Evolutionary conservation across 1,140 invertebrate genomes (phyloP).

Genomic region (Drosophila baimaii): DNA sequence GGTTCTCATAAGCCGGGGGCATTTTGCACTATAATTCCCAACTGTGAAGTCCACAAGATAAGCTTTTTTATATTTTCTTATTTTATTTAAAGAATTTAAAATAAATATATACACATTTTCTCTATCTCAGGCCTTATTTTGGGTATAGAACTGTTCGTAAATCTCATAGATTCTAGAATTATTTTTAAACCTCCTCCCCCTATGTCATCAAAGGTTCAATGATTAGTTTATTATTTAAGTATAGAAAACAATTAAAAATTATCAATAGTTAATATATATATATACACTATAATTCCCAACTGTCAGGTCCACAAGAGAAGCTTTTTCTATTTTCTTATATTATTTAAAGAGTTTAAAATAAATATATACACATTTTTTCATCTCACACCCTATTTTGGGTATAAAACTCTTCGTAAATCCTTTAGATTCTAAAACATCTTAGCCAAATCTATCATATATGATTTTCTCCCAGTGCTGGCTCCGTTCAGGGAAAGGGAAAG

Average conservation of each 20-base stretch:
- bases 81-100: background rate
- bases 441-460: too few species aligned
- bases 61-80: background rate
- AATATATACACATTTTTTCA: background rate
- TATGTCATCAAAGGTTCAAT: too few species aligned
- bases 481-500: slow-evolving; percentile 10
- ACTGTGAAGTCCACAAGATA: background rate
- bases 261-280: too few species aligned
- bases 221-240: too few species aligned
- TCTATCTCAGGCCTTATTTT: background rate
- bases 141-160: background rate
- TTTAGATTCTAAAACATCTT: background rate
- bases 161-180: background rate
- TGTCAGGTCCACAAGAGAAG: background rate
- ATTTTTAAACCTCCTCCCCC: too few species aligned
- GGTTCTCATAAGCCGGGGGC: too few species aligned
- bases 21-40: background rate
- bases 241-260: too few species aligned
- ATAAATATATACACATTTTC: background rate
- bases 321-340: background rate
- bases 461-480: slow-evolving; percentile 6
- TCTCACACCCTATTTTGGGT: background rate
- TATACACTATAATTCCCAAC: background rate
- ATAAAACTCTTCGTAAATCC: background rate
- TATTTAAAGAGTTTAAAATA: background rate